These are phyloP conservation scores for Cerastis rubricosa DNA, from an alignment of 2,888 invertebrate genomes.

Conservation along the genomic window DNA sequence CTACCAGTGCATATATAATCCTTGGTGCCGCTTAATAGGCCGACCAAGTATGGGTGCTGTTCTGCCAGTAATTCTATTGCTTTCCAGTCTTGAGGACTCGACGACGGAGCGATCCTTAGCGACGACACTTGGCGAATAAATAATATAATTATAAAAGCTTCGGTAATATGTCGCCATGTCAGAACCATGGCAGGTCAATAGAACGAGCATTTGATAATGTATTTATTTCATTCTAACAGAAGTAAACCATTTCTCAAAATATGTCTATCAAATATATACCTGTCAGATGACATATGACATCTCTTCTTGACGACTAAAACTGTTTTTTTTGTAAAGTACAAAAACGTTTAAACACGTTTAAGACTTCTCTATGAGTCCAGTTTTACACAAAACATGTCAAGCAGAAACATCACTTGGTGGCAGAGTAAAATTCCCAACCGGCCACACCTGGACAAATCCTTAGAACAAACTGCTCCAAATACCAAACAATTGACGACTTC, in stretches of 20 bases:
- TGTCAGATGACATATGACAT: slow-evolving; percentile 42
- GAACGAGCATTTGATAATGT: slow-evolving; percentile 62
- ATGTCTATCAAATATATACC: slow-evolving; percentile 38
- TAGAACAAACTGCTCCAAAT: background rate
- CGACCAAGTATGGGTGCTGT: slow-evolving; percentile 79
- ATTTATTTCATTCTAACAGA: slow-evolving; percentile 36
- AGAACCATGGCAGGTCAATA: slow-evolving; percentile 71
- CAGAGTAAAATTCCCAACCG: background rate
- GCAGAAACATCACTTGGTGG: background rate
- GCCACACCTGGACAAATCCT: background rate
- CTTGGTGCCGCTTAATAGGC: slow-evolving; percentile 72
- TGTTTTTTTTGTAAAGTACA: background rate
- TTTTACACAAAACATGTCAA: background rate
- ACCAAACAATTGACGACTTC: background rate
- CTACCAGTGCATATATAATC: slow-evolving; percentile 80
- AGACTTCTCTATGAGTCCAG: slow-evolving; percentile 7
- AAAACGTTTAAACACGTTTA: background rate
- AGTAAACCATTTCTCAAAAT: slow-evolving; percentile 53
- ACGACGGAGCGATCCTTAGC: background rate
- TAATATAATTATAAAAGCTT: slow-evolving; percentile 57
- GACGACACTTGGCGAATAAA: slow-evolving; percentile 23
- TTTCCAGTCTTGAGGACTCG: slow-evolving; percentile 68
- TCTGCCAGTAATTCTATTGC: slow-evolving; percentile 79
- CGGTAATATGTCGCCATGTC: slow-evolving; percentile 64
- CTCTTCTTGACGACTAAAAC: slow-evolving; percentile 14